Percentiles rank a stretch among this genome's conserved stretches.
These are phyloP conservation scores for Columba guinea DNA, from an alignment of 2,797 vertebrate genomes.

Conservation along the genomic window DNA sequence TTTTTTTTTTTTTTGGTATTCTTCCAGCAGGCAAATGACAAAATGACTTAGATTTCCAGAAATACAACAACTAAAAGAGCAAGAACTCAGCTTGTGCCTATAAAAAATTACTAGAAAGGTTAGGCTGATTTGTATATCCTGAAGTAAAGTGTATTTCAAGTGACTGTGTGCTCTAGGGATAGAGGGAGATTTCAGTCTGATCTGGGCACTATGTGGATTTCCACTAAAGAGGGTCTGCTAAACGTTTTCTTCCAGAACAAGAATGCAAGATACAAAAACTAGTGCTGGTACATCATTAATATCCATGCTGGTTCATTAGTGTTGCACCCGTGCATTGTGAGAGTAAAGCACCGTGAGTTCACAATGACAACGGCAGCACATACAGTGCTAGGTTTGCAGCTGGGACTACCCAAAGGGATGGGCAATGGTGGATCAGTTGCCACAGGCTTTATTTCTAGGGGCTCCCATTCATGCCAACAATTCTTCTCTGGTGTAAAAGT, in stretches of 20 bases:
- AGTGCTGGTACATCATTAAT: background rate
- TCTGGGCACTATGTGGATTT: background rate
- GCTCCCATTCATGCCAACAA: background rate
- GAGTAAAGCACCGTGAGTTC: background rate
- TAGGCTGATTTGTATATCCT: background rate
- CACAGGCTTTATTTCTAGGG: background rate
- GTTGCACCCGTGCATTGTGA: background rate
- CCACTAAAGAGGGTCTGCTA: background rate
- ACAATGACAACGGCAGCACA: background rate
- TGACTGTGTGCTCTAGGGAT: background rate
- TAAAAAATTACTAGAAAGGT: background rate
- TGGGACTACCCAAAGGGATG: background rate
- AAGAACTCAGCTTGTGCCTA: background rate
- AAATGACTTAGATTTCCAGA: background rate
- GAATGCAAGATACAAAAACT: background rate
- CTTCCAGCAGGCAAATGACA: background rate
- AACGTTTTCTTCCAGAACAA: background rate
- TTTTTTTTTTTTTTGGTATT: background rate
- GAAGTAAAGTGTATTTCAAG: background rate
- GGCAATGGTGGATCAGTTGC: background rate
- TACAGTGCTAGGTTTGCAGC: rapidly evolving
- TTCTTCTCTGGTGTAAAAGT: background rate
- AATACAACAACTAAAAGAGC: slow-evolving; percentile 3
- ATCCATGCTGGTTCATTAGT: background rate
- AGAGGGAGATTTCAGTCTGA: background rate